These are phyloP conservation scores for Sylvia atricapilla DNA, from an alignment of 2,113 vertebrate species.

Conservation along the genomic window DNA sequence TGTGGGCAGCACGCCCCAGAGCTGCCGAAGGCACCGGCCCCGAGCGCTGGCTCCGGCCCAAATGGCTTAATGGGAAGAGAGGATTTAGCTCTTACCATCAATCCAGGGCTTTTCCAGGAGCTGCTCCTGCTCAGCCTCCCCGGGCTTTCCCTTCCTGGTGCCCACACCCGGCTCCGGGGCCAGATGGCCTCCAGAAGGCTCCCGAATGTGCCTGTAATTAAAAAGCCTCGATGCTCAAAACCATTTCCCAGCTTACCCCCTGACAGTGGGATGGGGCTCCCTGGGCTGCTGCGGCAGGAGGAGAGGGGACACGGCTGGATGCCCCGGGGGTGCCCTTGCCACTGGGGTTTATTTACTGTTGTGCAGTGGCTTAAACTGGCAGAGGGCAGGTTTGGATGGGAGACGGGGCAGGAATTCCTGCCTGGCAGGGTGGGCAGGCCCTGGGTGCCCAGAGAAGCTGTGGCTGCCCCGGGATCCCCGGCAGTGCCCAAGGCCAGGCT, in stretches of 20 bases:
- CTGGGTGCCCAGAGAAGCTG: background rate
- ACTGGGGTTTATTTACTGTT: fast-evolving
- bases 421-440: background rate
- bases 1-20: too few relatives aligned
- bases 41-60: background rate
- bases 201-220: background rate
- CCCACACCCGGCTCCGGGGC: background rate
- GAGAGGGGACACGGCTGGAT: background rate
- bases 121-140: background rate
- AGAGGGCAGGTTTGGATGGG: background rate
- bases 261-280: background rate
- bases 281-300: background rate
- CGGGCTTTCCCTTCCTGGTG: background rate
- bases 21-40: too few relatives aligned
- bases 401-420: fast-evolving
- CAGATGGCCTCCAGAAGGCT: constrained; percentile 53
- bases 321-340: background rate
- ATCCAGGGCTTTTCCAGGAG: background rate
- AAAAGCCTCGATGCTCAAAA: constrained; percentile 26
- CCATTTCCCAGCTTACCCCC: constrained; percentile 20
- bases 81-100: background rate
- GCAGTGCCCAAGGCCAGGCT: background rate
- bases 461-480: background rate
- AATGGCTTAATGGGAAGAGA: fast-evolving
- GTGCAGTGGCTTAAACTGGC: background rate